Conservation (phyloP, 1,140 invertebrate species). For the Drosophila nannoptera region DNA sequence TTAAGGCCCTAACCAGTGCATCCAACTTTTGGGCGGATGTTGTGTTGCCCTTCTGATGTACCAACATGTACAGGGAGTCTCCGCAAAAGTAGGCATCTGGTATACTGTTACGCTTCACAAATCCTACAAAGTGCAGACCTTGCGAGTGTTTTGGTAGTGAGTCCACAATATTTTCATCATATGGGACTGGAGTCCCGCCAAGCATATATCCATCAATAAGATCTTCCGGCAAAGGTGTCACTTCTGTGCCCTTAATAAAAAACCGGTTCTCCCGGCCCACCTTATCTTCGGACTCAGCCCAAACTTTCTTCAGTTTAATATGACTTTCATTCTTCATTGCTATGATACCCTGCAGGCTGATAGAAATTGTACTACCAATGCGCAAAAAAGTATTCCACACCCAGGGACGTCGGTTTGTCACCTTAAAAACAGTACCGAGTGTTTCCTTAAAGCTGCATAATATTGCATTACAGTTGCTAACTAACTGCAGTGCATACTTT, state of each 20-base stretch:
- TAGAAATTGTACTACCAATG: slow-evolving; percentile 61
- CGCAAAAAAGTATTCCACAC: slow-evolving; percentile 59
- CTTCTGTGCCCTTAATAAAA: slow-evolving; percentile 60
- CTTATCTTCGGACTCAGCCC: slow-evolving; percentile 50
- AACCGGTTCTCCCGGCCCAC: slow-evolving; percentile 55
- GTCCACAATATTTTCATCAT: slow-evolving; percentile 60
- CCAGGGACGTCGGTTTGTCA: slow-evolving; percentile 63
- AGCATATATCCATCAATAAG: slow-evolving; percentile 74
- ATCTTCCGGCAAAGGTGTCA: slow-evolving; percentile 54
- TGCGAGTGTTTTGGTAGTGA: slow-evolving; percentile 40
- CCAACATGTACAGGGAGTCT: slow-evolving; percentile 63
- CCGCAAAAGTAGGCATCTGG: slow-evolving; percentile 69
- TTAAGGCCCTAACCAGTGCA: slow-evolving; percentile 61
- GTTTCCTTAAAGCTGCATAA: slow-evolving; percentile 68
- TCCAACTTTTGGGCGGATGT: slow-evolving; percentile 64
- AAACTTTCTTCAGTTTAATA: slow-evolving; percentile 65
- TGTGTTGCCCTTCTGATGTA: slow-evolving; percentile 57
- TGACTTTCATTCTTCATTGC: slow-evolving; percentile 68
- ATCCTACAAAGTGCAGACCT: slow-evolving; percentile 69
- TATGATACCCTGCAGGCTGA: slow-evolving; percentile 64
- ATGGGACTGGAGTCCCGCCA: slow-evolving; percentile 69
- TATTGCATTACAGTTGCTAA: slow-evolving; percentile 59
- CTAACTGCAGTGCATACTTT: slow-evolving; percentile 56
- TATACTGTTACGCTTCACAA: slow-evolving; percentile 54
- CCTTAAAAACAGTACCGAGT: slow-evolving; percentile 42